Evolutionary conservation across 2,888 invertebrate genomes (phyloP).

Genomic region (Drosophila borborema): DNA sequence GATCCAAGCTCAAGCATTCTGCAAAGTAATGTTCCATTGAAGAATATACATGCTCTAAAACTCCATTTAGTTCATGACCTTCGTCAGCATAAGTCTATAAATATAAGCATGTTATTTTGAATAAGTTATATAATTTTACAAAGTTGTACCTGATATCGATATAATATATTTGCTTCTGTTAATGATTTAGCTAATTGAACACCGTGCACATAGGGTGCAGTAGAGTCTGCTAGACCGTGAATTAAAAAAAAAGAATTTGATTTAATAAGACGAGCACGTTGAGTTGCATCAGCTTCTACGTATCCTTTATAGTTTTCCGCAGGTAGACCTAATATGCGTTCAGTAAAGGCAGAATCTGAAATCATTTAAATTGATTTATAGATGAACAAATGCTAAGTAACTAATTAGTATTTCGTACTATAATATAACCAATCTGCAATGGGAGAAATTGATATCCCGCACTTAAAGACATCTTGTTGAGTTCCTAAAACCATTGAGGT

Average conservation of each 20-base stretch:
- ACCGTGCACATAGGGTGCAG: constrained; percentile 97
- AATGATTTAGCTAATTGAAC: constrained; percentile 95
- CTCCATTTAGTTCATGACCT: constrained; percentile 93
- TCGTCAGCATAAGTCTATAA: constrained; percentile 95
- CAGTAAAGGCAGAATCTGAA: constrained; percentile 97
- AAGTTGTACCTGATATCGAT: constrained; percentile 93
- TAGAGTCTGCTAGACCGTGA: constrained; percentile 96
- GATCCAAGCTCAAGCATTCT: constrained; percentile 95
- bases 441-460: constrained; percentile 97
- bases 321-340: constrained; percentile 95
- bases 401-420: constrained; percentile 87
- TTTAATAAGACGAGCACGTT: constrained; percentile 94
- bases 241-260: constrained; percentile 94
- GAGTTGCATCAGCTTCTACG: constrained; percentile 96
- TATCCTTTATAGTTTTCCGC: constrained; percentile 95
- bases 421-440: constrained; percentile 98
- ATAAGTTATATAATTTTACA: background rate
- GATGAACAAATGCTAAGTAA: no score
- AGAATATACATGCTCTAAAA: constrained; percentile 95
- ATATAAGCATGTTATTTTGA: background rate
- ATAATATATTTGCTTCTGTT: constrained; percentile 94
- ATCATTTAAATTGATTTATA: background rate
- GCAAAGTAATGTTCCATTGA: constrained; percentile 97
- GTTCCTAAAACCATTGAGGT: constrained; percentile 96
- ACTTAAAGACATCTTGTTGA: constrained; percentile 94